Base-by-base conservation (phyloP, 2,797 vertebrate genomes). In the Miopithecus talapoin region DNA sequence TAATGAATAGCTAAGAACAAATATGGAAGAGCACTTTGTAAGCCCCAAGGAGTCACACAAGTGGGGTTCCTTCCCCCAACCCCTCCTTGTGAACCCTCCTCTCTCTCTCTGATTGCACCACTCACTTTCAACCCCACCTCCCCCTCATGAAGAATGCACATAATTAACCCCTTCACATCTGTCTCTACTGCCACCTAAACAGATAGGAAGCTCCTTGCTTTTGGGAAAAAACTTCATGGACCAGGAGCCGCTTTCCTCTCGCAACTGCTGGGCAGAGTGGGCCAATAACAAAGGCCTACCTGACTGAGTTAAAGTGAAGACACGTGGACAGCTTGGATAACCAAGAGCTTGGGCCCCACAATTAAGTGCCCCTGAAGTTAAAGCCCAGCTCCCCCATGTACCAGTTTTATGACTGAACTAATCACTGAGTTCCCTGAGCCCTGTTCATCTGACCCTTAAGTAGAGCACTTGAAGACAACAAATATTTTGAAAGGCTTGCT, bases 81-180 rank as follows among this genome's bases (percentile, higher is more conserved):
- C n/a, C 24, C 50, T 81, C 19, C 28, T 5, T 0, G 0, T 10
- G 14, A 64, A 7, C 39, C 33, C 46, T 8, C 26, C 43, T 57
- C 21, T 2, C 4, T 1, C 6, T 24, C 30, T 24, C 10, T 30
- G 6, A 22, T 26, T 17, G 33, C 10, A 19, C 24, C 26, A 28
- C 48, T 85, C 72, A 43, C 13, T 43, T 50, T 26, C 74, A 57
- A 1, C 28, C 19, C 68, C 53, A 85, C 8, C 61, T 68, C 33
- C 33, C 8, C 33, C 19, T 30, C 30, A 4, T 36, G 33, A 61
- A 33, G 30, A 91, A 75, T 4, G 19, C 4, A 21, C 39, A 22
- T 30, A 53, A 46, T 81, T 46, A 93, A 80, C 57, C 26, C 21
- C 36, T 70, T 72, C 28, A 4, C 48, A 7, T 68, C 11, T 17